A percentile compares a stretch with the other conserved stretches of the same genome.
Evolutionary conservation across 2,113 vertebrate species (phyloP).

Genomic region (Apeltes quadracus): DNA sequence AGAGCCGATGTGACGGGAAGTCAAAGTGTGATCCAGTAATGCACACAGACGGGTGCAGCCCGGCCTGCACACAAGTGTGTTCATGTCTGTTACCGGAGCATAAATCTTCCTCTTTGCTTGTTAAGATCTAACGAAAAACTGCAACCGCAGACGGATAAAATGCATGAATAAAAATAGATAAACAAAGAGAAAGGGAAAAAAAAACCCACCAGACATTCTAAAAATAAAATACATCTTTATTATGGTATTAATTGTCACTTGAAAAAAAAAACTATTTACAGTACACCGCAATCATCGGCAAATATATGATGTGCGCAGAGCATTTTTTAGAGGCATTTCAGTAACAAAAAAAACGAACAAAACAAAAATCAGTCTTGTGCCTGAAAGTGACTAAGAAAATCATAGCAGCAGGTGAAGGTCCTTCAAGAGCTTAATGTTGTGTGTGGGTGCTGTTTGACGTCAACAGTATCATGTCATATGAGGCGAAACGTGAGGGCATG

Average conservation of each 20-base stretch:
- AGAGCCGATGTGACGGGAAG: not conserved
- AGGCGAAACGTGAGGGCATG: slow-evolving; percentile 16
- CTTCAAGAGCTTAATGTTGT: slow-evolving; percentile 49
- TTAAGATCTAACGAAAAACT: slow-evolving; percentile 18
- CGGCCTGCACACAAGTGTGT: not conserved
- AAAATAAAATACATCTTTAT: slow-evolving; percentile 82
- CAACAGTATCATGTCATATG: slow-evolving; percentile 28
- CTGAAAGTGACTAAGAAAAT: slow-evolving; percentile 59
- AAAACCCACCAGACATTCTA: slow-evolving; percentile 45
- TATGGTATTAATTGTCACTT: slow-evolving; percentile 73
- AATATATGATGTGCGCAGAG: slow-evolving; percentile 47
- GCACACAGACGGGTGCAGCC: not conserved
- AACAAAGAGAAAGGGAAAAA: not conserved
- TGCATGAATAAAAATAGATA: slow-evolving; percentile 27
- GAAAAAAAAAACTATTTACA: slow-evolving; percentile 63
- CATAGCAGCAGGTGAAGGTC: slow-evolving; percentile 73
- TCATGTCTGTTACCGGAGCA: not conserved
- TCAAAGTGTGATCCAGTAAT: not conserved
- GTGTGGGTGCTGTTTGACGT: slow-evolving; percentile 29
- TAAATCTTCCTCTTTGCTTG: not conserved
- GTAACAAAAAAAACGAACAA: slow-evolving; percentile 9
- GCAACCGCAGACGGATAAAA: slow-evolving; percentile 24
- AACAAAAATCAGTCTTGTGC: slow-evolving; percentile 4
- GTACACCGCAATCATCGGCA: slow-evolving; percentile 44
- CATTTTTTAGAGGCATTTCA: slow-evolving; percentile 32